Conservation (phyloP, 2,888 invertebrate genomes). For the Eueremaeus valkanovi region DNA sequence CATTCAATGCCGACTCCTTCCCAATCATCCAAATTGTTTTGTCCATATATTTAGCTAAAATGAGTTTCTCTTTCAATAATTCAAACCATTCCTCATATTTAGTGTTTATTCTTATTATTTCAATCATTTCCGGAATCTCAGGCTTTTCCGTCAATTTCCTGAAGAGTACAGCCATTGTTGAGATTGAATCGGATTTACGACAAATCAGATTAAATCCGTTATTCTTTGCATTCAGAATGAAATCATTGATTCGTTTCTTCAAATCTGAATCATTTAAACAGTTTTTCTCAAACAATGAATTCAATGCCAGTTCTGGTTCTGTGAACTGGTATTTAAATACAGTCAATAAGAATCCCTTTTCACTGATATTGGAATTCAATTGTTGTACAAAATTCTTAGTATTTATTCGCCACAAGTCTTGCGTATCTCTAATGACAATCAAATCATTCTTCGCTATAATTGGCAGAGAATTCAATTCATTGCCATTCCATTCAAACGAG, state of each 20-base stretch:
- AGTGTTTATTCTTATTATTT: background rate
- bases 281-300: background rate
- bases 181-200: slow-evolving; percentile 63
- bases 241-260: background rate
- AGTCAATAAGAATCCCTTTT: slow-evolving; percentile 65
- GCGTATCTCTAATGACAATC: slow-evolving; percentile 46
- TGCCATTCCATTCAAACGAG: slow-evolving; percentile 61
- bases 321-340: slow-evolving; percentile 42
- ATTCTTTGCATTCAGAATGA: background rate
- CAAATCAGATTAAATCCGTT: slow-evolving; percentile 42
- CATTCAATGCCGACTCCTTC: slow-evolving; percentile 65
- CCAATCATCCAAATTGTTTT: slow-evolving; percentile 62
- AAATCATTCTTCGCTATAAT: slow-evolving; percentile 49
- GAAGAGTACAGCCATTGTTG: slow-evolving; percentile 59
- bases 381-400: slow-evolving; percentile 45
- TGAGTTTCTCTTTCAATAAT: slow-evolving; percentile 47
- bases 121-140: background rate
- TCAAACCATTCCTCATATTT: background rate
- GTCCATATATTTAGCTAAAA: slow-evolving; percentile 64
- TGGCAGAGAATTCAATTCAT: slow-evolving; percentile 55
- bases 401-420: slow-evolving; percentile 19
- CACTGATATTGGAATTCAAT: slow-evolving; percentile 59
- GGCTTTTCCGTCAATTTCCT: slow-evolving; percentile 55
- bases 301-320: background rate
- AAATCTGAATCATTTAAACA: background rate